phyloP scores from a whole-genome alignment of 2,888 invertebrate species.

The Drosophila putrida region DNA sequence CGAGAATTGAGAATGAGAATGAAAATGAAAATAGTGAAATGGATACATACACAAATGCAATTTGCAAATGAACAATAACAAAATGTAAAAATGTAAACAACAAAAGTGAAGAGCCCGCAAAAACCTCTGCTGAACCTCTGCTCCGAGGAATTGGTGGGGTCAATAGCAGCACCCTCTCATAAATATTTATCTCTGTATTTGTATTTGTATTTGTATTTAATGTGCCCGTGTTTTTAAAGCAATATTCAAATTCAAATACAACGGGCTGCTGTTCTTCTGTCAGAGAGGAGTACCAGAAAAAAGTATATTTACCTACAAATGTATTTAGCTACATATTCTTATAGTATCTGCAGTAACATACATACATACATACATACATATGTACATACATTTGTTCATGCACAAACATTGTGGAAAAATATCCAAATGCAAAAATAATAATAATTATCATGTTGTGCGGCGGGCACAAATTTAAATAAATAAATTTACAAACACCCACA shows the following conservation, averaged over 20 bases:
- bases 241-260: conserved; percentile 64
- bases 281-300: conserved; percentile 5
- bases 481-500: conserved; percentile 25
- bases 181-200: conserved; percentile 59
- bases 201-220: conserved; percentile 53
- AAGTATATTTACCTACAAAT: conserved; percentile 24
- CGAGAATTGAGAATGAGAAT: conserved; percentile 47
- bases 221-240: conserved; percentile 54
- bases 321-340: conserved; percentile 35
- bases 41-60: conserved; percentile 54
- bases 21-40: conserved; percentile 51
- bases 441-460: conserved; percentile 51
- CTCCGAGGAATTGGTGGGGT: conserved; percentile 29
- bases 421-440: conserved; percentile 50
- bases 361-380: conserved; percentile 1
- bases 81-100: conserved; percentile 46
- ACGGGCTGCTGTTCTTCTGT: background rate
- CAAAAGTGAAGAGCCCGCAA: conserved; percentile 34
- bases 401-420: conserved; percentile 30
- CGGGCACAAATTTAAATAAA: conserved; percentile 48
- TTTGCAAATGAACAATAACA: conserved; percentile 74
- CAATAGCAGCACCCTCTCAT: conserved; percentile 54
- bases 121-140: conserved; percentile 7
- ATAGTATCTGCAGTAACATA: conserved; percentile 27
- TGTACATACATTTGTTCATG: background rate